These are phyloP conservation scores for Lochmaea capreae DNA, from an alignment of 2,888 invertebrate genomes.

Conservation along the genomic window DNA sequence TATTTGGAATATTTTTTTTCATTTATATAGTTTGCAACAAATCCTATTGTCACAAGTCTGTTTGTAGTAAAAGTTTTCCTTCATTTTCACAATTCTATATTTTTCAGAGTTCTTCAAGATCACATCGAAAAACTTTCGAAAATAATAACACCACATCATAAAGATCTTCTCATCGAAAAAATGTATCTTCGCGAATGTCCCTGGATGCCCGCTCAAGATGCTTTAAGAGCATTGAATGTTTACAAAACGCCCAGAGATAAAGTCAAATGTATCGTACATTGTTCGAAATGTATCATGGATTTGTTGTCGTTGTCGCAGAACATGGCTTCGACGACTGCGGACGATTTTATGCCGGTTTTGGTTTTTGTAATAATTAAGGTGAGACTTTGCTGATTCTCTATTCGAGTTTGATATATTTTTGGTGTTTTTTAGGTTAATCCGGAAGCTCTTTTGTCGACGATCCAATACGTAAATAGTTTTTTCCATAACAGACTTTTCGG, in stretches of 20 bases:
- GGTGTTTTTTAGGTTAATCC: slow-evolving; percentile 84
- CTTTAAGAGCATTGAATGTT: slow-evolving; percentile 87
- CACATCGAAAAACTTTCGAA: slow-evolving; percentile 87
- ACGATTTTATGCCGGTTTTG: slow-evolving; percentile 96
- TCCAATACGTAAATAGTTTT: slow-evolving; percentile 95
- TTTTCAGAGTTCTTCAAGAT: slow-evolving; percentile 81
- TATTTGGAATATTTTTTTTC: no score
- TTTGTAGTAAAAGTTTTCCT: no score
- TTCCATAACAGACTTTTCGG: slow-evolving; percentile 86
- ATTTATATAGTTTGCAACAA: no score
- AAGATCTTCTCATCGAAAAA: slow-evolving; percentile 84
- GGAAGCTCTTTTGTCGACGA: slow-evolving; percentile 90
- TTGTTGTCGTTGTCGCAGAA: slow-evolving; percentile 87
- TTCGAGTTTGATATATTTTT: no score
- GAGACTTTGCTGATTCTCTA: slow-evolving; percentile 44
- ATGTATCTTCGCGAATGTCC: slow-evolving; percentile 91
- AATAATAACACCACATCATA: slow-evolving; percentile 82
- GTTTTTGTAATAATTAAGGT: slow-evolving; percentile 96
- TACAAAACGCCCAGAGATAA: slow-evolving; percentile 93
- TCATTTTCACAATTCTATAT: neutral
- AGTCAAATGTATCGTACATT: slow-evolving; percentile 81
- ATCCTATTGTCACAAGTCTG: no score
- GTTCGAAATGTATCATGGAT: slow-evolving; percentile 94
- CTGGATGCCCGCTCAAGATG: slow-evolving; percentile 94
- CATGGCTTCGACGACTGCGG: slow-evolving; percentile 84